Percentiles rank a stretch among this genome's conserved stretches.
Evolutionary conservation across 92 coral and sea anemone species (phyloP).

Genomic region (Metridium senile): DNA sequence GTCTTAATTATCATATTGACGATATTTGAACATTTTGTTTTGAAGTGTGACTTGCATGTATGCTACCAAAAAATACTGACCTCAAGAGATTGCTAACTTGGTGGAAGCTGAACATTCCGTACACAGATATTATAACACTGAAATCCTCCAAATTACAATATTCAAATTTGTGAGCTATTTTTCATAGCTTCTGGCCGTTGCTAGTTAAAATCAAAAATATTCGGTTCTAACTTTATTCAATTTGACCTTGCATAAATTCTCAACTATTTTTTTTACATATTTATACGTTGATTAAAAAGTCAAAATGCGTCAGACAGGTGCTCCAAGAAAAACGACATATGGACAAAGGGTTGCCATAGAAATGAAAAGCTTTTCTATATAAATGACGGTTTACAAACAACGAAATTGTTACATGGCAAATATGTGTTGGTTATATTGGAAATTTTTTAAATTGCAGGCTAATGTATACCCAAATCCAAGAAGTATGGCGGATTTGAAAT

Average conservation of each 20-base stretch:
- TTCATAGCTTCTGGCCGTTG: neutral
- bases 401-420: too few species aligned
- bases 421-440: too few species aligned
- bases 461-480: too few species aligned
- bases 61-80: neutral
- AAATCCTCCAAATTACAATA: neutral
- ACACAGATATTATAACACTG: neutral
- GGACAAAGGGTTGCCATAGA: slow-evolving; percentile 9
- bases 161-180: neutral
- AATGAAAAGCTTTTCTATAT: too few species aligned
- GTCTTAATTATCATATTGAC: too few species aligned
- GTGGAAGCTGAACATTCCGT: slow-evolving; percentile 8
- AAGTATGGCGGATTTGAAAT: too few species aligned
- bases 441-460: too few species aligned
- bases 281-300: slow-evolving; percentile 20
- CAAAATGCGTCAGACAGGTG: slow-evolving; percentile 7
- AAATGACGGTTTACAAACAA: too few species aligned
- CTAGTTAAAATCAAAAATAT: neutral
- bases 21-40: too few species aligned
- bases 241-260: neutral
- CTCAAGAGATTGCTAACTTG: slow-evolving; percentile 24
- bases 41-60: neutral
- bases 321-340: too few species aligned
- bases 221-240: neutral
- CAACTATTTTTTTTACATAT: neutral